A percentile compares a stretch with the other conserved stretches of the same genome.
These are phyloP conservation scores for Drosophila ironensis DNA, from an alignment of 1,140 invertebrate species.

Conservation along the genomic window DNA sequence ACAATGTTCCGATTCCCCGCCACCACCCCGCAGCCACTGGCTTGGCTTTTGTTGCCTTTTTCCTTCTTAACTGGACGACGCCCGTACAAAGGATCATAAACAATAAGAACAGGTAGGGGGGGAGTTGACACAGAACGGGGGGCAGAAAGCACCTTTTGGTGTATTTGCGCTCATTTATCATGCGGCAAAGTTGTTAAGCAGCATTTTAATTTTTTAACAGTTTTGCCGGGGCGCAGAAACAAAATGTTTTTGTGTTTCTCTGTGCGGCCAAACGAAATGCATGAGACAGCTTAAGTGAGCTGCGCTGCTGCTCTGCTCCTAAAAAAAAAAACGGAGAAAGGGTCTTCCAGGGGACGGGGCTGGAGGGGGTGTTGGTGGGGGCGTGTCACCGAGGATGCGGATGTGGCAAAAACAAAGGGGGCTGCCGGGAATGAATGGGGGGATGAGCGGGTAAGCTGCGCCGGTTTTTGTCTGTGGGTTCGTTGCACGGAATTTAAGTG, in stretches of 20 bases:
- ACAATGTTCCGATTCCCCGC: conserved; percentile 11
- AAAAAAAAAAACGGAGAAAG: too few relatives aligned
- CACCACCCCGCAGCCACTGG: neutral
- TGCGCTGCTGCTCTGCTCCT: conserved; percentile 25
- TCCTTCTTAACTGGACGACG: conserved; percentile 18
- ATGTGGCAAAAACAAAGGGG: conserved; percentile 56
- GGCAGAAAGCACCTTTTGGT: conserved; percentile 45
- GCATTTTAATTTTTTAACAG: conserved; percentile 77
- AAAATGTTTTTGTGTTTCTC: conserved; percentile 63
- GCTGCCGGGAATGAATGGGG: conserved; percentile 21
- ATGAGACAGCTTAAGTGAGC: conserved; percentile 54
- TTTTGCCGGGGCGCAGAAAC: conserved; percentile 62
- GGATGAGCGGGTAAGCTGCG: conserved; percentile 15
- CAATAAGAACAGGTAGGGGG: conserved; percentile 42
- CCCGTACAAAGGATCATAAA: conserved; percentile 58
- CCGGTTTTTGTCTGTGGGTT: conserved; percentile 74
- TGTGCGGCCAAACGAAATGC: conserved; percentile 47
- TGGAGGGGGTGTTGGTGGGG: neutral
- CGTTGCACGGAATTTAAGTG: conserved; percentile 73
- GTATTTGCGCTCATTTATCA: conserved; percentile 72
- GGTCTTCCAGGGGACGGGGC: too few relatives aligned
- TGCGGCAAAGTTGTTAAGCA: conserved; percentile 74
- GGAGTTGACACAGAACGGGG: neutral
- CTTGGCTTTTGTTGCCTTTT: neutral
- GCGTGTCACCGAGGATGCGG: conserved; percentile 23